phyloP scores from a whole-genome alignment of 2,113 vertebrate genomes.

The Pituophis catenifer region DNA sequence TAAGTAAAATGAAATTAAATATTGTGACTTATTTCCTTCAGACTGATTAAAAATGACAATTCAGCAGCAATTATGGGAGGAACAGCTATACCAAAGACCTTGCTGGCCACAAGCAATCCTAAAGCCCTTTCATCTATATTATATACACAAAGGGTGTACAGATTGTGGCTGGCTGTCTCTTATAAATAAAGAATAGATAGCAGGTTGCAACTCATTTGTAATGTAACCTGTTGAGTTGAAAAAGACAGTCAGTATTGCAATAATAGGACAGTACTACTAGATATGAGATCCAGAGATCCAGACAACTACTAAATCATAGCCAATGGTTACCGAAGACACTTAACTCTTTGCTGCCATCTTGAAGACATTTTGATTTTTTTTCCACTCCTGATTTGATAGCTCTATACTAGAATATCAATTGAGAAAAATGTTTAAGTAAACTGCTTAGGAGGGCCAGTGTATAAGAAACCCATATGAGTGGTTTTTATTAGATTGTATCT shows the following conservation, averaged over 20 bases:
- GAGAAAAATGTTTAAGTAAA: neutral
- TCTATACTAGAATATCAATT: neutral
- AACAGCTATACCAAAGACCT: neutral
- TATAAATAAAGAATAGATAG: neutral
- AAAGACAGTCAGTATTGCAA: neutral
- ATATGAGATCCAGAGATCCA: neutral
- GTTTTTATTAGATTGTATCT: neutral
- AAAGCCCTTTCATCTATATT: neutral
- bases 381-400: neutral
- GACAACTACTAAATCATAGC: neutral
- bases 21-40: neutral
- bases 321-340: neutral
- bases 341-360: neutral
- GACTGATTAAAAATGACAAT: neutral
- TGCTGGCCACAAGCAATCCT: neutral
- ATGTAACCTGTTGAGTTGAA: neutral
- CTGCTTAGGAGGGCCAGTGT: neutral
- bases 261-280: neutral
- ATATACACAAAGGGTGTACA: neutral
- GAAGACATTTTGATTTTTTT: neutral
- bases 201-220: neutral
- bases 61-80: neutral
- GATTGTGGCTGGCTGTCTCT: neutral
- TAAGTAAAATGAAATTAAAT: neutral
- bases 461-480: neutral